A percentile compares a stretch with the other conserved stretches of the same genome.
Evolutionary conservation across 2,888 invertebrate genomes (phyloP).

Genomic region (Corbicula japonica): DNA sequence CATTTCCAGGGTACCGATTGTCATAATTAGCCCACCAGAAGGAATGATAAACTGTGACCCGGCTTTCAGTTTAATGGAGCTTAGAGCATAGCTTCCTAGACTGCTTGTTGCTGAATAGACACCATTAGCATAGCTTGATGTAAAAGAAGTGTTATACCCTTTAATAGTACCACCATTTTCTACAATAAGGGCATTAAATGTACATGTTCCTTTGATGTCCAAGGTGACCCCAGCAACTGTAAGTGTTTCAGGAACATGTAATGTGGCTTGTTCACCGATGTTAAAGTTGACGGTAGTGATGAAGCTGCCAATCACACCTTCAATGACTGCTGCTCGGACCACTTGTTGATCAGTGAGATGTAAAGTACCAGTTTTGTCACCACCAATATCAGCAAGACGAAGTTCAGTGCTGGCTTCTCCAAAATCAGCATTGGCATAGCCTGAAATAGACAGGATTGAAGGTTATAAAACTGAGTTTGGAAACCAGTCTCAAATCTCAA

Average conservation of each 20-base stretch:
- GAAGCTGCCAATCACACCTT: constrained; percentile 68
- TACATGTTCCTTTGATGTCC: constrained; percentile 71
- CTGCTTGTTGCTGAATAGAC: constrained; percentile 63
- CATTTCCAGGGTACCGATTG: constrained; percentile 72
- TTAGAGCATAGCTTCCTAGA: constrained; percentile 70
- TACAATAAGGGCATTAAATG: constrained; percentile 74
- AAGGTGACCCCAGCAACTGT: constrained; percentile 73
- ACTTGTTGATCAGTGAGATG: constrained; percentile 69
- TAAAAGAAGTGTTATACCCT: constrained; percentile 72
- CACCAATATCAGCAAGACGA: constrained; percentile 64
- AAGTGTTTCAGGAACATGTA: constrained; percentile 76
- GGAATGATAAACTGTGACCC: constrained; percentile 71
- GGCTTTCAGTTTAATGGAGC: constrained; percentile 68
- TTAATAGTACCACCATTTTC: constrained; percentile 70
- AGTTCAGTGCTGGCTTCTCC: constrained; percentile 62
- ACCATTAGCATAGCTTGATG: constrained; percentile 70
- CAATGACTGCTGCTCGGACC: constrained; percentile 74
- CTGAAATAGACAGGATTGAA: constrained; percentile 63
- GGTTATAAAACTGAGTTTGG: too few relatives aligned
- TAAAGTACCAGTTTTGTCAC: constrained; percentile 77
- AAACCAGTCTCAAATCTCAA: too few relatives aligned
- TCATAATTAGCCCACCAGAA: constrained; percentile 65
- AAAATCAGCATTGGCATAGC: constrained; percentile 72
- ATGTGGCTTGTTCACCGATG: constrained; percentile 65
- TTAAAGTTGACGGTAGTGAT: constrained; percentile 72